Evolutionary conservation across 1,140 invertebrate genomes (phyloP).

Genomic region (Phocides pigmalion): DNA sequence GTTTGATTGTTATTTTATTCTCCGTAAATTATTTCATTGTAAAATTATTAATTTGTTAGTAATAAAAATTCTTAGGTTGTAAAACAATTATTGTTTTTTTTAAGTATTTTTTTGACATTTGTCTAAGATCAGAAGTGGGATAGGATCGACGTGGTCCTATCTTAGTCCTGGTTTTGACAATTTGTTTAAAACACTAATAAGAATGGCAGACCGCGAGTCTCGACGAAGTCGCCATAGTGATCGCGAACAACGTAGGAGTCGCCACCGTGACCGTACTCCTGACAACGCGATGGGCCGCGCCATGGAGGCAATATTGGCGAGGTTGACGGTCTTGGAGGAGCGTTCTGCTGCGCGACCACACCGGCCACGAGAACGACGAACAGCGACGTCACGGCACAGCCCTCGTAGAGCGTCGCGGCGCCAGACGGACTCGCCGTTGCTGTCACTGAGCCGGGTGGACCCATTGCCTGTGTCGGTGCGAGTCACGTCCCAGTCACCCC

Average conservation of each 20-base stretch:
- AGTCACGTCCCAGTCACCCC: too few species aligned
- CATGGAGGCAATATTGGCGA: background rate
- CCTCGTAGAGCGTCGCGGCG: too few species aligned
- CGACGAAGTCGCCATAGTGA: background rate
- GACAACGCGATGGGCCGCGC: background rate
- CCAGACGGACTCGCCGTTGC: too few species aligned
- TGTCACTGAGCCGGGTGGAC: too few species aligned
- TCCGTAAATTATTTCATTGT: too few species aligned
- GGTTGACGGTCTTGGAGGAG: background rate
- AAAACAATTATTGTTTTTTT: too few species aligned
- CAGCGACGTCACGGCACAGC: too few species aligned
- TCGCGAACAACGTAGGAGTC: background rate
- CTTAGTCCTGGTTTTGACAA: background rate
- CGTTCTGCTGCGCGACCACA: background rate
- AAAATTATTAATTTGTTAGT: too few species aligned
- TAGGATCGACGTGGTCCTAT: background rate
- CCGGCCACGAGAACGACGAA: background rate
- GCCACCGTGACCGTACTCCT: background rate
- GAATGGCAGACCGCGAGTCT: background rate
- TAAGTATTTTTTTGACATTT: too few species aligned
- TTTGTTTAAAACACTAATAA: background rate
- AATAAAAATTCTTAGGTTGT: too few species aligned
- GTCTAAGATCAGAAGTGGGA: conserved; percentile 2
- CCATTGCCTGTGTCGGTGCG: too few species aligned
- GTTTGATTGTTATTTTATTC: too few species aligned